Evolutionary conservation across 2,888 invertebrate genomes (phyloP).

Genomic region (Thysanoteuthis rhombus): DNA sequence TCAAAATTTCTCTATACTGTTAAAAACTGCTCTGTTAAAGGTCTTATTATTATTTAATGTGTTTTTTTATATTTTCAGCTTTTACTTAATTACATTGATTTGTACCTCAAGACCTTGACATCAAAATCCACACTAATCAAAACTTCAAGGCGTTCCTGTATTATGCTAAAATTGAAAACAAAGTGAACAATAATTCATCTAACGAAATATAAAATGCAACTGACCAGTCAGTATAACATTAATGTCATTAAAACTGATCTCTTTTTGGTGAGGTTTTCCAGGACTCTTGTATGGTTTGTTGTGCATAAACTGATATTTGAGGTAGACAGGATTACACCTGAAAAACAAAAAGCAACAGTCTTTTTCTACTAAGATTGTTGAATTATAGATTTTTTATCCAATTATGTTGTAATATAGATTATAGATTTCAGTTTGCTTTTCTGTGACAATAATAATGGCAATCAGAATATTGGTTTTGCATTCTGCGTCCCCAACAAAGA

Average conservation of each 20-base stretch:
- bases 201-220: neutral
- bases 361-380: neutral
- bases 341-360: neutral
- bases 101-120: too few species aligned
- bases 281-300: slow-evolving; percentile 55
- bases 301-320: slow-evolving; percentile 63
- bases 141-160: too few species aligned
- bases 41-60: too few species aligned
- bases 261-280: slow-evolving; percentile 56
- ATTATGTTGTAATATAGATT: neutral
- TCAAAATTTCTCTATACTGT: too few species aligned
- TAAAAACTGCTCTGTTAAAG: too few species aligned
- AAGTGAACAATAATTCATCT: neutral
- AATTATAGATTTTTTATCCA: neutral
- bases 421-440: neutral
- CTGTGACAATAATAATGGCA: too few species aligned
- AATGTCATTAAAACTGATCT: slow-evolving; percentile 66
- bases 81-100: too few species aligned
- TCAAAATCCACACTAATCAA: too few species aligned
- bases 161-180: neutral
- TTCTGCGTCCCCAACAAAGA: neutral
- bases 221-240: slow-evolving; percentile 64
- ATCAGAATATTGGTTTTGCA: too few species aligned
- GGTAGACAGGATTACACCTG: slow-evolving; percentile 65
- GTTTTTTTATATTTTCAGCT: too few species aligned